phyloP scores from a whole-genome alignment of 2,888 invertebrate species.

The Acanthosepion esculentum region DNA sequence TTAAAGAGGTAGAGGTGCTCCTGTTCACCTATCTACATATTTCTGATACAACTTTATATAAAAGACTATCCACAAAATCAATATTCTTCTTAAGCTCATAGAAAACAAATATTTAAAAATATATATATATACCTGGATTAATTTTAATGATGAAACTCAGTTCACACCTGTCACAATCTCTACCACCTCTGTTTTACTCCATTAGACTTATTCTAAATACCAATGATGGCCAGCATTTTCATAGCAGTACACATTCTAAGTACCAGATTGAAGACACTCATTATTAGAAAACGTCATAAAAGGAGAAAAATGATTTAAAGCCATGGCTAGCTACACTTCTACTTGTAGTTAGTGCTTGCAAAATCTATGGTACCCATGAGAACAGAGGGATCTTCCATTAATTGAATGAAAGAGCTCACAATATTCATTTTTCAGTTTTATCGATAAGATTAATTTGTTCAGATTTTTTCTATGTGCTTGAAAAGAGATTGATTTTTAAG shows the following conservation, averaged over 20 bases:
- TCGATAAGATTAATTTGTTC: not conserved
- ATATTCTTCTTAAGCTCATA: not conserved
- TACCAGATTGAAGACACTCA: not conserved
- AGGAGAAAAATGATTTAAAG: not conserved
- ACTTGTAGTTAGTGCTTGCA: not conserved
- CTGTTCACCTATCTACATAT: not conserved
- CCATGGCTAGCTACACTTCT: not conserved
- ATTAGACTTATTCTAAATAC: not conserved
- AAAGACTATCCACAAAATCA: not conserved
- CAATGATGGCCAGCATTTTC: not conserved
- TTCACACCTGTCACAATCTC: not conserved
- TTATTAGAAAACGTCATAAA: not conserved
- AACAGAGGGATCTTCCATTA: too few species aligned
- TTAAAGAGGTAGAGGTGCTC: not conserved
- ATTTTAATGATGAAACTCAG: slow-evolving; percentile 5
- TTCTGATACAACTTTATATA: not conserved
- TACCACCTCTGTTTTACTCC: not conserved
- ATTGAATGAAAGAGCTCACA: too few species aligned
- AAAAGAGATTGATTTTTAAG: not conserved
- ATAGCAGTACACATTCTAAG: not conserved
- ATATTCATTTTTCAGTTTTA: not conserved
- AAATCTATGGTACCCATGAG: too few species aligned
- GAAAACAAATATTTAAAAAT: not conserved
- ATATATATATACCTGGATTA: not conserved
- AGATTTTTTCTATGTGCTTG: not conserved